Evolutionary conservation across 2,113 vertebrate genomes (phyloP), one percentile per base, ranked within the genome.

Genomic region (Tapirus terrestris): DNA sequence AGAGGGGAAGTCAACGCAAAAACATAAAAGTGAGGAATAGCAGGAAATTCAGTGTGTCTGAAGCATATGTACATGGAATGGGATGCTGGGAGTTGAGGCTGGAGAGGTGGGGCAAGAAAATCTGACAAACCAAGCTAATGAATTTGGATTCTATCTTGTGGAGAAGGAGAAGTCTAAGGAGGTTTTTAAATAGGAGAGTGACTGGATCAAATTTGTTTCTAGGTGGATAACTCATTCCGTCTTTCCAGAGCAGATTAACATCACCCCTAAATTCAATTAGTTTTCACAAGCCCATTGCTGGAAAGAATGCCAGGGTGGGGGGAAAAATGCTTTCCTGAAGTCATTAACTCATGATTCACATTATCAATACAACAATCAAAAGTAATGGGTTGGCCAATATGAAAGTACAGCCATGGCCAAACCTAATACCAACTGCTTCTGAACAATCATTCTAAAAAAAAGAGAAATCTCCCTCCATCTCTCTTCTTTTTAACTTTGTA

Each of bases 161-260:
- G 14, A 65, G 48, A 48, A 48, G 79, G 18, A 77, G 73, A 77
- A 86, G 48, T 67, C 6, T 14, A 89, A 70, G 63, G 65, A 65
- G 20, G 17, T 80, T 91, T 95, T 86, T 43, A 88, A 96, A 75
- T 45, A 83, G 51, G 33, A 96, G 67, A 87, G 43, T 31, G 70
- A 88, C 77, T 82, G 8, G 48, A 82, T 87, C 29, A 79, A 61
- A 75, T 88, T 81, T 93, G 60, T 82, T 67, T 90, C 79, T 72
- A 85, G 36, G 51, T 77, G 27, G 27, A 90, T 82, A 97, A 83
- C 48, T 93, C 51, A 87, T 60, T 68, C 58, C 29, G 8, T 92
- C 91, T 97, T 96, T 88, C 75, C 63, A 84, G 36, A 92, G 84
- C 43, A 96, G 13, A 88, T 60, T 17, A 79, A 77, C 21, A 67